A percentile compares a stretch with the other conserved stretches of the same genome.
phyloP scores from a whole-genome alignment of 1,140 invertebrate species.

The Zophobas atratus region DNA sequence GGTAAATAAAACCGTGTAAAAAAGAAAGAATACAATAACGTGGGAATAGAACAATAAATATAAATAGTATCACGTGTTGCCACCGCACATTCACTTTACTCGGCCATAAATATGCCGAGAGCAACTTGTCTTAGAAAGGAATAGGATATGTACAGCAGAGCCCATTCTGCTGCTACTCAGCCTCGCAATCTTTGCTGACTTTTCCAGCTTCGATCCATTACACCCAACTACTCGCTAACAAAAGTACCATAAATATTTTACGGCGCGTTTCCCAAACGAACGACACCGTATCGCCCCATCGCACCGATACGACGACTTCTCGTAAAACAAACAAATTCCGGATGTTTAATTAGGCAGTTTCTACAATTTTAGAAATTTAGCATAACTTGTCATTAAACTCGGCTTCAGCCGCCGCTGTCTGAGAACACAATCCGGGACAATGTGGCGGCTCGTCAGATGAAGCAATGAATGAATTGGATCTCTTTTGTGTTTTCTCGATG shows the following conservation, averaged over 20 bases:
- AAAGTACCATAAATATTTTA: constrained; percentile 12
- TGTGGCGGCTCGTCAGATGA: too few relatives aligned
- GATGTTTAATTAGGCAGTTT: too few relatives aligned
- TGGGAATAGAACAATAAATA: constrained; percentile 58
- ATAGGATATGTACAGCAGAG: constrained; percentile 19
- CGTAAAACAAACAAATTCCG: too few relatives aligned
- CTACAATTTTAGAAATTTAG: too few relatives aligned
- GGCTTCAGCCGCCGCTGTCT: too few relatives aligned
- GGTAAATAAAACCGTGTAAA: constrained; percentile 22
- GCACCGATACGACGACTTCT: too few relatives aligned
- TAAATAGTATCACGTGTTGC: constrained; percentile 58
- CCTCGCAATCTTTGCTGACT: constrained; percentile 22
- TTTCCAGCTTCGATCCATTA: constrained; percentile 14
- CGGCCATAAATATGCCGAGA: constrained; percentile 46
- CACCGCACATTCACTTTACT: constrained; percentile 53
- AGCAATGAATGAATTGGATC: too few relatives aligned
- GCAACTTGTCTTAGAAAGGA: constrained; percentile 48
- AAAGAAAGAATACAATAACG: constrained; percentile 47
- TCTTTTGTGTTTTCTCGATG: too few relatives aligned
- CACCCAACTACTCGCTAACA: constrained; percentile 3
- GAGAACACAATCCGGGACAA: too few relatives aligned
- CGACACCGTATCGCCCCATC: background rate
- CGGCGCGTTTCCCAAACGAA: background rate
- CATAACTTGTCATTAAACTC: too few relatives aligned
- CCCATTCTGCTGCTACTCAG: background rate